Evolutionary conservation across 2,888 invertebrate species (phyloP), one percentile per base, ranked within the genome.

Genomic region (Papilio protenor): DNA sequence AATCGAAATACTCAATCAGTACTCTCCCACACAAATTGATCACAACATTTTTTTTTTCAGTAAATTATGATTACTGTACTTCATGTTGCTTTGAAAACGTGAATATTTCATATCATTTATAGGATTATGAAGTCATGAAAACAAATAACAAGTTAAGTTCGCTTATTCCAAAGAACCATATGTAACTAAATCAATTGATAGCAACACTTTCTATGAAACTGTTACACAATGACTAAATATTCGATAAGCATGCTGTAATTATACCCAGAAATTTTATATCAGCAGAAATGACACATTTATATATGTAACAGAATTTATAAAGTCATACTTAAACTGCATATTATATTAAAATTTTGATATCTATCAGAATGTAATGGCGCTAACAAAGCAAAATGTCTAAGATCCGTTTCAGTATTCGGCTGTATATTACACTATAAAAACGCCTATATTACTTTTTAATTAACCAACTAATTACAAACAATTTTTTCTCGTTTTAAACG

Each of bases 81-180:
- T 6, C 33, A 23, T 27, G 12, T 27, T 27, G 12, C n/a, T 23
- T 40, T 14, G 2, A 45, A 72, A 52, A 61, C 59, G 59, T 61
- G 55, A 64, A 11, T 64, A 10, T n/a, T 66, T 18, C 18, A 6
- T 16, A 64, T 33, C 2, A 64, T 40, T 64, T 64, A 66, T 66
- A 40, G 66, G 66, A 66, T 66, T 66, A 66, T 66, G 66, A 40
- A 66, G 66, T 40, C 66, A 40, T 40, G n/a, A 40, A 40, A 40
- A 66, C 6, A 2, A 33, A 33, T 64, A 8, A 33, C n/a, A n/a
- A n/a, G 11, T 40, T 40, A 40, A n/a, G 2, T 66, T 3, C 11
- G 16, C 18, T 33, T 66, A 66, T 66, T 64, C 33, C 3, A 33
- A 6, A 61, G 27, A 27, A 61, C 4, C 33, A 64, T 64, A 33